These are phyloP conservation scores for Montipora sp. DNA, from an alignment of 64 coral and sea anemone species.

Conservation along the genomic window DNA sequence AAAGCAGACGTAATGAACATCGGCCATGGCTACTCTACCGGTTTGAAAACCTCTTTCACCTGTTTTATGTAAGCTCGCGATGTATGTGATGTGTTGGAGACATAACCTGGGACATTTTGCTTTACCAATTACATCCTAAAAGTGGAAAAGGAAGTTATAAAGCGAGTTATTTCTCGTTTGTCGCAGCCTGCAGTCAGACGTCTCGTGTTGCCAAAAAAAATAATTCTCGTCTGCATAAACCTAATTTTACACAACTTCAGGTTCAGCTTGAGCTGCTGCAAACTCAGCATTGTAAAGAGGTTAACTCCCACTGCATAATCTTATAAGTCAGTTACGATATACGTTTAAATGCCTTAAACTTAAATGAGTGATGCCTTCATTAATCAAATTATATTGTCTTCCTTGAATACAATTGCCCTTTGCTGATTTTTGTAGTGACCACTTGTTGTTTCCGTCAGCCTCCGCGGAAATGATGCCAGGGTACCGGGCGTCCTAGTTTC, in stretches of 20 bases:
- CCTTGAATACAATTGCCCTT: neutral
- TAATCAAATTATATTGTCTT: neutral
- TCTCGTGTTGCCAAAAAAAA: neutral
- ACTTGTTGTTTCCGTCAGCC: neutral
- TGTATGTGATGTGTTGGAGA: neutral
- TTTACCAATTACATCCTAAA: neutral
- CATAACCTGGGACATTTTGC: too few relatives aligned
- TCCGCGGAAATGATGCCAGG: neutral
- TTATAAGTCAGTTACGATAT: conserved; percentile 3
- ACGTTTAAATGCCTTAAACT: neutral
- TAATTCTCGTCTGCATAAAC: neutral
- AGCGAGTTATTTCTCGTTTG: neutral
- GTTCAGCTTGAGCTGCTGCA: neutral
- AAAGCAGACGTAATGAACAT: too few relatives aligned
- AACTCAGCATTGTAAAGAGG: neutral
- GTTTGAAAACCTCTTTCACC: too few relatives aligned
- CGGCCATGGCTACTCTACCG: too few relatives aligned
- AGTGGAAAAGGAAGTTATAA: neutral
- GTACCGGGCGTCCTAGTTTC: neutral
- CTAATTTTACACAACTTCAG: neutral
- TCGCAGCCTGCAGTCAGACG: neutral
- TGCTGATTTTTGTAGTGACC: neutral
- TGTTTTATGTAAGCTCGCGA: neutral
- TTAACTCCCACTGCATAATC: neutral
- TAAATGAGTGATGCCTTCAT: neutral